phyloP scores from a whole-genome alignment of 1,140 invertebrate genomes.

The Coelopa frigida region DNA sequence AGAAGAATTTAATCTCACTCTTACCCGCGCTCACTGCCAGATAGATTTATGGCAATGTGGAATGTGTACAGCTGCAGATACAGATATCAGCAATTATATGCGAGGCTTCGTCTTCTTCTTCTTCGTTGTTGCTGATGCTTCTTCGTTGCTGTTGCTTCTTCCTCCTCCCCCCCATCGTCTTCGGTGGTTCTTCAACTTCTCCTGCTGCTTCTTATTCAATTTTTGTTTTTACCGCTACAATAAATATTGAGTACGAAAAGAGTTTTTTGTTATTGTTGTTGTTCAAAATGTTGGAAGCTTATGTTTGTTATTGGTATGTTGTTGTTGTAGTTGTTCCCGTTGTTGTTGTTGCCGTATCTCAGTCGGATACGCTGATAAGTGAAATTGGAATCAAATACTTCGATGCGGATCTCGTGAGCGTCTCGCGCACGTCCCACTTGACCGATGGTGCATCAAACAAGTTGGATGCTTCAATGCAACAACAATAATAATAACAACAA shows the following conservation, averaged over 20 bases:
- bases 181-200: no score
- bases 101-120: background rate
- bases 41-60: no score
- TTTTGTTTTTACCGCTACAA: slow-evolving; percentile 5
- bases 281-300: background rate
- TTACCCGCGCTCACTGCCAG: no score
- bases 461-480: no score
- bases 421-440: background rate
- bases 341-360: no score
- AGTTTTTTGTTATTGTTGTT: background rate
- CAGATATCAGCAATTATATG: no score
- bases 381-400: background rate
- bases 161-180: no score
- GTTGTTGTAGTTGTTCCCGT: slow-evolving; percentile 4
- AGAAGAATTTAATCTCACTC: no score
- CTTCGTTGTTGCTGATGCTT: background rate
- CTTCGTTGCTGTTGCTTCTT: no score
- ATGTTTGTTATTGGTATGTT: background rate
- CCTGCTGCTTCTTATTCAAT: background rate
- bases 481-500: no score
- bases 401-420: background rate
- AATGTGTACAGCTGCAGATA: no score
- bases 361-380: background rate
- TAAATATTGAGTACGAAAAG: slow-evolving; percentile 1
- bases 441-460: no score